Evolutionary conservation across 2,888 invertebrate genomes (phyloP), one percentile per base, ranked within the genome.

Genomic region (Reticulitermes lucifugus): DNA sequence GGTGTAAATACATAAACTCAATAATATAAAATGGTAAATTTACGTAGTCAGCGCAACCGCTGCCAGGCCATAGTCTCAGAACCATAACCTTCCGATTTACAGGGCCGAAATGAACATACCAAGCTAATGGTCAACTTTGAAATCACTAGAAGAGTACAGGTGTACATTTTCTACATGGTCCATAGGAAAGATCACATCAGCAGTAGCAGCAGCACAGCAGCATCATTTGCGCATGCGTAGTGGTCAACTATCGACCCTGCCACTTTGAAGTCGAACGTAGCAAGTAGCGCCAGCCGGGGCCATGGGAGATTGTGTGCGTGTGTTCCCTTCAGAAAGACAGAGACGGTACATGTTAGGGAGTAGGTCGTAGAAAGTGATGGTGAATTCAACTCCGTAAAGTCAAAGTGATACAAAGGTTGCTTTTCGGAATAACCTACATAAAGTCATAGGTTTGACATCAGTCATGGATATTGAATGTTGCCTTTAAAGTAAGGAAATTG

Each of bases 161-260:
- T 60, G 80, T 60, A 80, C 22, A 29, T 80, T 59, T 80, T 80
- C 22, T 29, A 80, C 60, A 80, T 80, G 80, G 80, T 80, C 80
- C 60, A 35, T 80, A 80, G 12, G 21, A 80, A 60, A 80, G 59
- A 80, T 80, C 80, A 80, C 80, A 41, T 80, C 80, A 29, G 46
- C 41, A 75, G 51, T 25, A 79, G 73, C 73, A 43, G 79, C 29
- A n/a, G n/a, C 29, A 25, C 18, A 35, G 60, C 80, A 80, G 80
- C 80, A 80, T 80, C 80, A 80, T 80, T 35, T 80, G 80, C 35
- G 80, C 80, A 35, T 80, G 80, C 80, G 60, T 55, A 80, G n/a
- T 80, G 59, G 55, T 21, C 59, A 21, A 60, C 22, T 80, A 80
- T 80, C 80, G 80, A 80, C 59, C 80, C 59, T 35, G 21, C 22